Base-by-base conservation (phyloP, 2,888 invertebrate genomes). In the Euplagia quadripunctaria region DNA sequence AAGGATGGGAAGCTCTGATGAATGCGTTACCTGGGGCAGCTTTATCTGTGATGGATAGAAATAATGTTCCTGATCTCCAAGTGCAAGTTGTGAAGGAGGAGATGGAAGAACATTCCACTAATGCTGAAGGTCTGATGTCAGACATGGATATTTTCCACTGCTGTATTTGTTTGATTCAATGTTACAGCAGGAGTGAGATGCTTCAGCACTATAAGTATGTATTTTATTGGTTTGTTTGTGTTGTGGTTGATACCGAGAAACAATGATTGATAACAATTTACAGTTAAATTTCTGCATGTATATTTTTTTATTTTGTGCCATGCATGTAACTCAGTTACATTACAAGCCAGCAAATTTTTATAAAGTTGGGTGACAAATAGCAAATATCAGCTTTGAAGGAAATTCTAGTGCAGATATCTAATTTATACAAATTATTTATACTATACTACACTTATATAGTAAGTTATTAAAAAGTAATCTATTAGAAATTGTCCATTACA, bases 161-260 rank as follows among this genome's bases (percentile, higher is more conserved):
- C 79, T 96, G 96, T 72, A 91, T 95, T 41, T 96, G 96, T 79
- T 90, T 94, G 71, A 79, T 82, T 20, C 91, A 91, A 79, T 93
- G 88, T 72, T 88, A 77, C 68, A 88, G 82, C 2, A 87, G 88
- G 64, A 82, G 66, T 3, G 91, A 92, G 12, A 91, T 95, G 85
- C 74, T 96, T 42, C 86, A 90, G 61, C 96, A 96, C 85, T 96
- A 96, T 81, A 94, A 91, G 96, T 96, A 84, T 77, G 75, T 75
- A 74, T 67, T 71, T 65, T 51, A 17, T 51, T 14, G 12, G 52
- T 41, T 65, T 3, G 4, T 46, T 20, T 12, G 9, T 16, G 65
- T 11, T 0, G 14, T n/a, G 0, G 2, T n/a, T 55, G n/a, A n/a
- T n/a, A 8, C n/a, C 8, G 2, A 31, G 1, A 31, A 31, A 31